Evolutionary conservation across 2,113 vertebrate species (phyloP).

Genomic region (Bettongia penicillata): DNA sequence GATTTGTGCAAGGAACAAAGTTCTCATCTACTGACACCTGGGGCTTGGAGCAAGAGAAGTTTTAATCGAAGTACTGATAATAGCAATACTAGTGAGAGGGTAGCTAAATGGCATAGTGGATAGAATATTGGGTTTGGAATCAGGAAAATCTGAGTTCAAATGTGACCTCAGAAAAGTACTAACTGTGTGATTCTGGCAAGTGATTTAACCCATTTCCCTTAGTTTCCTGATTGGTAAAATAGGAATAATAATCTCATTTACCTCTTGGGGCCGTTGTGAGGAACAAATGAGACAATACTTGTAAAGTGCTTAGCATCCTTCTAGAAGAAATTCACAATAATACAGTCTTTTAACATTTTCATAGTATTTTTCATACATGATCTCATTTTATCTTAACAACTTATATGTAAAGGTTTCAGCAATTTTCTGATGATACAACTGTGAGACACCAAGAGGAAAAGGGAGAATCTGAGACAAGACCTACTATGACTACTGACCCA

Average conservation of each 20-base stretch:
- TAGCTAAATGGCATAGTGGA: neutral
- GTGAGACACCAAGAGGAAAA: neutral
- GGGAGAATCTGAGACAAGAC: neutral
- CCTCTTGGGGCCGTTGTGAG: neutral
- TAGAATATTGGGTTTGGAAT: neutral
- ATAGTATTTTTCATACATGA: neutral
- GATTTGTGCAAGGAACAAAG: neutral
- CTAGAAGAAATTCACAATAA: neutral
- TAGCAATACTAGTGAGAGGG: neutral
- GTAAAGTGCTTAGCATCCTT: neutral
- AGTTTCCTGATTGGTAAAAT: neutral
- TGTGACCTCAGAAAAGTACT: neutral
- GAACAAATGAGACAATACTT: neutral
- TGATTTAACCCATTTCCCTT: neutral
- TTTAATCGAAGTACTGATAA: neutral
- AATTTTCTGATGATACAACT: neutral
- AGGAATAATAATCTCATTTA: neutral
- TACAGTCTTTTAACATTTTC: neutral
- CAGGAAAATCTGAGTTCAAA: neutral
- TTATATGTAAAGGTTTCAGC: neutral
- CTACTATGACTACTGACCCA: neutral
- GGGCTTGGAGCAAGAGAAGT: neutral
- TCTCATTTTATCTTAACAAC: neutral
- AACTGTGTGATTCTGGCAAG: neutral
- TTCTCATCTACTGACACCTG: neutral